A percentile compares a stretch with the other conserved stretches of the same genome.
phyloP scores from a whole-genome alignment of 92 coral and sea anemone species.

The Heliopora coerulea region DNA sequence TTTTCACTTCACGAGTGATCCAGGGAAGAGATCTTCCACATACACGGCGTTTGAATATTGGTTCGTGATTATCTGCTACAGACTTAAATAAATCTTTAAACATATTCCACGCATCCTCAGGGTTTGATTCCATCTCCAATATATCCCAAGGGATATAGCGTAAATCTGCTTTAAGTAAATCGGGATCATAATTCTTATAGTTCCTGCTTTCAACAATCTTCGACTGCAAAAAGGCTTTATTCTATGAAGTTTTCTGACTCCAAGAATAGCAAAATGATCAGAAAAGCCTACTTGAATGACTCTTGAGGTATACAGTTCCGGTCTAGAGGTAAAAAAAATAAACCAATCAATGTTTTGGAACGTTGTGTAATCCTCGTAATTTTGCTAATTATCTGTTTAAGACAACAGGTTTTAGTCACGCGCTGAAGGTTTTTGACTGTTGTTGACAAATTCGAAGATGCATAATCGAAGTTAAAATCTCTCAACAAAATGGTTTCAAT shows the following conservation, averaged over 20 bases:
- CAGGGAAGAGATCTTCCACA: slow-evolving; percentile 11
- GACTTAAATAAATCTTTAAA: not conserved
- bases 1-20: slow-evolving; percentile 26
- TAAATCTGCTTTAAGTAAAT: slow-evolving; percentile 23
- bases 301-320: slow-evolving; percentile 33
- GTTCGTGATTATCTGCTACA: slow-evolving; percentile 12
- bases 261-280: slow-evolving; percentile 29
- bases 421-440: slow-evolving; percentile 47
- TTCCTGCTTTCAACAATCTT: slow-evolving; percentile 35
- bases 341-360: slow-evolving; percentile 54
- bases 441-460: slow-evolving; percentile 7
- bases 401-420: slow-evolving; percentile 25
- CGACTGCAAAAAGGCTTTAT: slow-evolving; percentile 27
- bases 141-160: slow-evolving; percentile 34
- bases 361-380: slow-evolving; percentile 49
- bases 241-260: slow-evolving; percentile 47
- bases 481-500: slow-evolving; percentile 40
- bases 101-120: slow-evolving; percentile 25
- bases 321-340: slow-evolving; percentile 44
- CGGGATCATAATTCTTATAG: slow-evolving; percentile 29
- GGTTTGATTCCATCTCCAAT: not conserved
- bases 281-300: slow-evolving; percentile 37
- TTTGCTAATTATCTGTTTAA: slow-evolving; percentile 52
- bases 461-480: slow-evolving; percentile 44
- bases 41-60: slow-evolving; percentile 20